A percentile compares a stretch with the other conserved stretches of the same genome.
Evolutionary conservation across 2,113 vertebrate genomes (phyloP).

Genomic region (Dicrurus megarhynchus): DNA sequence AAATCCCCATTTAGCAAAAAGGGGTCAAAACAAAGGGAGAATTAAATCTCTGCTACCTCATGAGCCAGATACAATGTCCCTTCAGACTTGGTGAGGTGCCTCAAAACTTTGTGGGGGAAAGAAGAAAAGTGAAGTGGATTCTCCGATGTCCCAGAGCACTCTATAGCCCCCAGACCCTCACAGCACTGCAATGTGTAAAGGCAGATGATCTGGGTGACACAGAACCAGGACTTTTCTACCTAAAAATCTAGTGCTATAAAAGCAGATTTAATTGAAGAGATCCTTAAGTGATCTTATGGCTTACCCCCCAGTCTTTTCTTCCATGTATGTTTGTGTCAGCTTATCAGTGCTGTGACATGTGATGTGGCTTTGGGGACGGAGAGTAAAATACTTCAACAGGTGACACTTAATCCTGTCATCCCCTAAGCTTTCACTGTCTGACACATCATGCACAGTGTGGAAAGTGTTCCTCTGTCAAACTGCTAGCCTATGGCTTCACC

Average conservation of each 20-base stretch:
- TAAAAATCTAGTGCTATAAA: background rate
- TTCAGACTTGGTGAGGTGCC: background rate
- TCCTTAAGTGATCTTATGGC: background rate
- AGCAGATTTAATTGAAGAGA: background rate
- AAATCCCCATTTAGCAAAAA: background rate
- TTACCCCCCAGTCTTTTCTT: background rate
- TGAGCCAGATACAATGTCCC: background rate
- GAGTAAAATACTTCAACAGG: background rate
- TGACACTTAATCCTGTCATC: background rate
- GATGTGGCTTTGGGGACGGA: background rate
- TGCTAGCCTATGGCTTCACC: background rate
- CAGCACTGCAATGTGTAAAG: background rate
- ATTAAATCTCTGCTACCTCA: background rate
- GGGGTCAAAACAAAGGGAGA: background rate
- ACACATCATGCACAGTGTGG: background rate
- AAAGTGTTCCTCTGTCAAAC: background rate
- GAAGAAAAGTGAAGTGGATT: background rate
- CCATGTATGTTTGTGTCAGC: accelerated
- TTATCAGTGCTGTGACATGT: background rate
- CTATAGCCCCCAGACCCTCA: background rate
- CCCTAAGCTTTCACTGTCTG: background rate
- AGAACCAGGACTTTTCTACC: background rate
- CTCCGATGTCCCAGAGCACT: background rate
- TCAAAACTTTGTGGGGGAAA: background rate
- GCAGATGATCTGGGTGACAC: background rate